A percentile compares a stretch with the other conserved stretches of the same genome.
phyloP scores from a whole-genome alignment of 1,140 invertebrate genomes.

The Drosophila triauraria region DNA sequence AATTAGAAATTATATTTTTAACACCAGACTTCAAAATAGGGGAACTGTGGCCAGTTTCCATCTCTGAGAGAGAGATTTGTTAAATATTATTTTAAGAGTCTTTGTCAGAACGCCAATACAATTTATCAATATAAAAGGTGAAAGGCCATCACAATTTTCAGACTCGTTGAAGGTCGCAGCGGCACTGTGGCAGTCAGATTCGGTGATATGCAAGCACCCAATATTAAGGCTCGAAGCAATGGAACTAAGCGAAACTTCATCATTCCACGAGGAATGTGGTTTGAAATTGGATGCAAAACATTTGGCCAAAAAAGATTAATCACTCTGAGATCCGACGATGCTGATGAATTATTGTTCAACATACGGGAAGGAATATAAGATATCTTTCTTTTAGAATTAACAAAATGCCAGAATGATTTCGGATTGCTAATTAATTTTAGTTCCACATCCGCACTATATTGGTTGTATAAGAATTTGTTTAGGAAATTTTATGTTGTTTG shows the following conservation, averaged over 20 bases:
- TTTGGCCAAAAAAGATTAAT: too few species aligned
- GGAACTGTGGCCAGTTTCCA: not conserved
- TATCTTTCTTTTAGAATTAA: not conserved
- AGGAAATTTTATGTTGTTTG: not conserved
- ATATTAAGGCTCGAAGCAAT: too few species aligned
- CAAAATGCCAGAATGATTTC: not conserved
- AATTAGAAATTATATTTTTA: not conserved
- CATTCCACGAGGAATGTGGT: too few species aligned
- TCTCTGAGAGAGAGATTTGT: not conserved
- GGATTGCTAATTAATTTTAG: not conserved
- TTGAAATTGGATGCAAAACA: too few species aligned
- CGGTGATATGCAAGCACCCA: too few species aligned
- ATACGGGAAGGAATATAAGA: not conserved
- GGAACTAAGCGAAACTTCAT: too few species aligned
- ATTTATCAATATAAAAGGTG: not conserved
- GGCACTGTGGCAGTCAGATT: too few species aligned
- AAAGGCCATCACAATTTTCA: not conserved
- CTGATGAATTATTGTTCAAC: too few species aligned
- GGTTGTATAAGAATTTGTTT: not conserved
- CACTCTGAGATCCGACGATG: too few species aligned
- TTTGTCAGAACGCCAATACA: not conserved
- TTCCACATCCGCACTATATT: not conserved
- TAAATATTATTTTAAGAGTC: not conserved
- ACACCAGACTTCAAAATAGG: not conserved
- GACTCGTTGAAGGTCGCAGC: not conserved